A percentile compares a stretch with the other conserved stretches of the same genome.
Evolutionary conservation across 64 coral and sea anemone species (phyloP).

Genomic region (Montipora cactus): DNA sequence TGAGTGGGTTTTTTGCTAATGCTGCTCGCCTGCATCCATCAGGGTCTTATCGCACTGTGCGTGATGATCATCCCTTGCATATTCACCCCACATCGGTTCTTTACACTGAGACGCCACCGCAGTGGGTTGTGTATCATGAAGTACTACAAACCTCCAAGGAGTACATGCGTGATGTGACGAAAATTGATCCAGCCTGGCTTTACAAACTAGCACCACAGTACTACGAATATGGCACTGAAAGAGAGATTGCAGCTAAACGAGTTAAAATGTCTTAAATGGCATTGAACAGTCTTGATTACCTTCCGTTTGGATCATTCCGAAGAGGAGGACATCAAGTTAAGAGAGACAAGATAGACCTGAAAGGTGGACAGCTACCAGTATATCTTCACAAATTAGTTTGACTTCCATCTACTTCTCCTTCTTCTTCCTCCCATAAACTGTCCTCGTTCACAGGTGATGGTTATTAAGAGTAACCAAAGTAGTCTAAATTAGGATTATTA

Average conservation of each 20-base stretch:
- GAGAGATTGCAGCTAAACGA: slow-evolving; percentile 90
- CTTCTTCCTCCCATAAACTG: too few species aligned
- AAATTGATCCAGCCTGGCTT: slow-evolving; percentile 94
- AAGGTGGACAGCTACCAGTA: too few species aligned
- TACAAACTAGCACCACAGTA: slow-evolving; percentile 96
- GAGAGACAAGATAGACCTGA: too few species aligned
- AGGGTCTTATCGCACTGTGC: slow-evolving; percentile 89
- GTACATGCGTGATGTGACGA: slow-evolving; percentile 95
- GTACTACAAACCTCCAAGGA: slow-evolving; percentile 95
- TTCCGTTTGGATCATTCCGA: too few species aligned
- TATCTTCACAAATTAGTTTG: too few species aligned
- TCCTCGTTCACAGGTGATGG: too few species aligned
- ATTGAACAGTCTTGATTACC: neutral
- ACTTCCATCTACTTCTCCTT: too few species aligned
- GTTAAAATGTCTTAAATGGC: slow-evolving; percentile 49
- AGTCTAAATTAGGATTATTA: too few species aligned
- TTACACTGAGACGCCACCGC: slow-evolving; percentile 87
- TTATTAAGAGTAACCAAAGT: too few species aligned
- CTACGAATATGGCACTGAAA: slow-evolving; percentile 96
- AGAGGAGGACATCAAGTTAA: neutral
- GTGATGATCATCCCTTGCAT: slow-evolving; percentile 82
- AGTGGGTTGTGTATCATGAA: slow-evolving; percentile 97
- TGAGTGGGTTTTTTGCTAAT: slow-evolving; percentile 92
- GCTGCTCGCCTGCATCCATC: slow-evolving; percentile 86
- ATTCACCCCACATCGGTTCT: slow-evolving; percentile 96